A percentile compares a stretch with the other conserved stretches of the same genome.
Evolutionary conservation across 1,140 invertebrate species (phyloP).

Genomic region (Hyles vespertilio): DNA sequence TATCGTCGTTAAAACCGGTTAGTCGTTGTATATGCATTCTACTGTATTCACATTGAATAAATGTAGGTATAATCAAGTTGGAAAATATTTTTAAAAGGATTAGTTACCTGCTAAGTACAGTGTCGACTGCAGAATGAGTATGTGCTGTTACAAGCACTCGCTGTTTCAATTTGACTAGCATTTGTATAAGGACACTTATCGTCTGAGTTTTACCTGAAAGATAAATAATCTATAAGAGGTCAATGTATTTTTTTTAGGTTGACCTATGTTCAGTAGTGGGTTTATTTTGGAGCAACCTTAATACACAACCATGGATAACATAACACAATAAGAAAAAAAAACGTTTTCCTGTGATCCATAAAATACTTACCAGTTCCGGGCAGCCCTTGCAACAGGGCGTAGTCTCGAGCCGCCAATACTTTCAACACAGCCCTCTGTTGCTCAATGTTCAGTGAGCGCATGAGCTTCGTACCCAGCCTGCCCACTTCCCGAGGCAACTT

Average conservation of each 20-base stretch:
- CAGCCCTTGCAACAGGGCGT: constrained; percentile 92
- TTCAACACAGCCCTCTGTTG: constrained; percentile 89
- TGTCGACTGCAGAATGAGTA: constrained; percentile 96
- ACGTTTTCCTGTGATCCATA: no score
- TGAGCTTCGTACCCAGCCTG: constrained; percentile 75
- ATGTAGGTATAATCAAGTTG: no score
- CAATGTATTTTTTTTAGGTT: no score
- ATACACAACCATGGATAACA: no score
- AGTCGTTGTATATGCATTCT: no score
- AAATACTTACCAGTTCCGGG: constrained; percentile 87
- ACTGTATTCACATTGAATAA: not conserved
- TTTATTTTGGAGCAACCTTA: no score
- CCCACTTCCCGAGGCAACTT: constrained; percentile 76
- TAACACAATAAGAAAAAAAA: no score
- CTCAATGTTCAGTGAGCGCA: constrained; percentile 83
- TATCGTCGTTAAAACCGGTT: no score
- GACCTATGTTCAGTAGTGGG: no score
- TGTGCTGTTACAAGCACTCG: constrained; percentile 93
- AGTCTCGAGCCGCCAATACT: constrained; percentile 85
- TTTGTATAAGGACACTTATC: constrained; percentile 86
- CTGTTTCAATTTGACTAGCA: constrained; percentile 82
- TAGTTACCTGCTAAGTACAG: constrained; percentile 85
- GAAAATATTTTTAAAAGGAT: no score
- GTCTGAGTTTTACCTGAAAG: constrained; percentile 92
- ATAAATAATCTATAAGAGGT: not conserved